Conservation (phyloP, 2,113 vertebrate genomes). For the Diglossa brunneiventris region DNA sequence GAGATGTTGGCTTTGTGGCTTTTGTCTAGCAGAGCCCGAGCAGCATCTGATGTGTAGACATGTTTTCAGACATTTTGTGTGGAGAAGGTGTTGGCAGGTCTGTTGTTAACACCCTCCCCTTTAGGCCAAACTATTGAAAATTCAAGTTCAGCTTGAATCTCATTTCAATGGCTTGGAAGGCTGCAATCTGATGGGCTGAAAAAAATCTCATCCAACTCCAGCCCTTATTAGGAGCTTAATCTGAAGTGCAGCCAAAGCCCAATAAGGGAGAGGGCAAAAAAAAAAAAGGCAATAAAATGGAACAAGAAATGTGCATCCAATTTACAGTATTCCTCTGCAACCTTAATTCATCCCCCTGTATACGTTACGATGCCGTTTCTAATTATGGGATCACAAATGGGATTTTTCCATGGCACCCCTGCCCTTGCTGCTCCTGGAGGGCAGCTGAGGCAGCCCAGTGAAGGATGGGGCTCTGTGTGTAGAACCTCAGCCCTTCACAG, state of each 20-base stretch:
- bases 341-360: conserved; percentile 17
- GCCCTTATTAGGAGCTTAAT: conserved; percentile 64
- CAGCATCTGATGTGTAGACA: conserved; percentile 33
- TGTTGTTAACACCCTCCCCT: conserved; percentile 60
- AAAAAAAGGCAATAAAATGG: conserved; percentile 22
- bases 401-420: not conserved
- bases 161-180: conserved; percentile 45
- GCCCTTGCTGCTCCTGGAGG: not conserved
- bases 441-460: not conserved
- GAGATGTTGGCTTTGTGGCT: conserved; percentile 44
- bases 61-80: conserved; percentile 39
- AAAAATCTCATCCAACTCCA: conserved; percentile 36
- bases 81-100: conserved; percentile 60
- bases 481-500: not conserved
- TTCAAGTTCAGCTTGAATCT: conserved; percentile 58
- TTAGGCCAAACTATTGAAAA: conserved; percentile 62
- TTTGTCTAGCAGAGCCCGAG: conserved; percentile 32
- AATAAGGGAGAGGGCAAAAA: not conserved
- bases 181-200: conserved; percentile 54
- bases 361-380: not conserved
- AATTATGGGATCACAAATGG: not conserved
- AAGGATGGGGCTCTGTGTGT: not conserved
- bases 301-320: conserved; percentile 57
- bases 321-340: conserved; percentile 49
- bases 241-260: conserved; percentile 28